These are phyloP conservation scores for Lanistes nyassanus DNA, from an alignment of 1,140 invertebrate species.

Conservation along the genomic window DNA sequence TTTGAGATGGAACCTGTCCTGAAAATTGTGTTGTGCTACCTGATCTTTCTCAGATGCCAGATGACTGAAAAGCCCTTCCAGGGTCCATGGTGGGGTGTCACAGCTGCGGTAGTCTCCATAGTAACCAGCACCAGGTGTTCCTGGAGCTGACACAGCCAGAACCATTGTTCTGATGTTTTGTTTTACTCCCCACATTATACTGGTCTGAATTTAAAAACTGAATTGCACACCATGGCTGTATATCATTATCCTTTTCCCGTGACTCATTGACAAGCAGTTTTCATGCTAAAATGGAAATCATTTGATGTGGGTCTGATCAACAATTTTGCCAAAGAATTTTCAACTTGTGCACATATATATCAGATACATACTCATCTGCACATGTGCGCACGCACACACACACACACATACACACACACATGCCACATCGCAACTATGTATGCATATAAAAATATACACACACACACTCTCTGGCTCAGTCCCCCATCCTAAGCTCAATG, in stretches of 20 bases:
- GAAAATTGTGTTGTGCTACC: constrained; percentile 25
- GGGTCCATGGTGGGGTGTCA: constrained; percentile 48
- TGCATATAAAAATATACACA: background rate
- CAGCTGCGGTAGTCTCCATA: constrained; percentile 54
- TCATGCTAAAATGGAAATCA: no score
- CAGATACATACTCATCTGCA: background rate
- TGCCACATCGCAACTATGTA: background rate
- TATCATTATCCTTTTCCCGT: no score
- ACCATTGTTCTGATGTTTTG: no score
- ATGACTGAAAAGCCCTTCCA: constrained; percentile 51
- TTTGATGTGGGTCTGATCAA: no score
- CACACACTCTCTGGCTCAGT: background rate
- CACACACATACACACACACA: background rate
- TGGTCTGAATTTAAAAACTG: no score
- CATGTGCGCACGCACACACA: background rate
- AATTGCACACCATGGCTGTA: background rate
- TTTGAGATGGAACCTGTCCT: no score
- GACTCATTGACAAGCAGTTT: no score
- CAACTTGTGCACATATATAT: no score
- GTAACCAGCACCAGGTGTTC: constrained; percentile 43
- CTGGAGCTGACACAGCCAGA: constrained; percentile 4
- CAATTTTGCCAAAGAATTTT: no score
- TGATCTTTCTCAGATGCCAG: constrained; percentile 45
- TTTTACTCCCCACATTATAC: no score
- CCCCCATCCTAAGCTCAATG: no score